Percentiles rank a stretch among this genome's conserved stretches.
Conservation (phyloP, 1,140 invertebrate genomes). For the Venturia canescens region DNA sequence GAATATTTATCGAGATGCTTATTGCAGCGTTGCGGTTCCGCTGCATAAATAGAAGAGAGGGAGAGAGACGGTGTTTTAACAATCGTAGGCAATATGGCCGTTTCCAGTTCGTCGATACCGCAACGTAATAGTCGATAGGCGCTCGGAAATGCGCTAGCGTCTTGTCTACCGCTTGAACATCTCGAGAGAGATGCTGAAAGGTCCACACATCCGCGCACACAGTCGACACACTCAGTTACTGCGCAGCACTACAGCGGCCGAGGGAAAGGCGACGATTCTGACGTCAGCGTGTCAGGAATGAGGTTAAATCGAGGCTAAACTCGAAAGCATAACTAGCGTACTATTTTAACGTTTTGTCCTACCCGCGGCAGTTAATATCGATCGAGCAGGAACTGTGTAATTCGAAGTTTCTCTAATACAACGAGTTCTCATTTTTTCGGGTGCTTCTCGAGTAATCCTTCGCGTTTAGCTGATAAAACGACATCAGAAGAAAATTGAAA, state of each 20-base stretch:
- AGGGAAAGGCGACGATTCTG: constrained; percentile 70
- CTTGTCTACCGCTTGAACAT: constrained; percentile 61
- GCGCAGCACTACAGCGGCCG: constrained; percentile 39
- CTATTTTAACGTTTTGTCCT: constrained; percentile 46
- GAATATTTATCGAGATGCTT: constrained; percentile 35
- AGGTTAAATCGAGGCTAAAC: constrained; percentile 70
- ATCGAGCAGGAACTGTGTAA: constrained; percentile 19
- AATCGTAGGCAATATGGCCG: constrained; percentile 13
- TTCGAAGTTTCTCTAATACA: background rate
- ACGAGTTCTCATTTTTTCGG: background rate
- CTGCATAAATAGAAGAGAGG: background rate
- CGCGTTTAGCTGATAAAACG: too few relatives aligned
- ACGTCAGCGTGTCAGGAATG: constrained; percentile 72
- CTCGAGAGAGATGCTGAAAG: constrained; percentile 68
- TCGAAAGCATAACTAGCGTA: constrained; percentile 55
- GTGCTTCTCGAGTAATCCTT: too few relatives aligned
- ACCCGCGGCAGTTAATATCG: constrained; percentile 17
- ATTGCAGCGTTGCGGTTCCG: constrained; percentile 9
- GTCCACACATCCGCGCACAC: constrained; percentile 39
- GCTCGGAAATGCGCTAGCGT: constrained; percentile 27
- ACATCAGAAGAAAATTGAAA: too few relatives aligned
- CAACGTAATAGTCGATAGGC: constrained; percentile 63
- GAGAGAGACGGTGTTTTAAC: constrained; percentile 44
- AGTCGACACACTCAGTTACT: background rate
- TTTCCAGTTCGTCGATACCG: constrained; percentile 7